Percentiles rank a stretch among this genome's conserved stretches.
These are phyloP conservation scores for Donacobius atricapilla DNA, from an alignment of 2,113 vertebrate genomes.

Conservation along the genomic window DNA sequence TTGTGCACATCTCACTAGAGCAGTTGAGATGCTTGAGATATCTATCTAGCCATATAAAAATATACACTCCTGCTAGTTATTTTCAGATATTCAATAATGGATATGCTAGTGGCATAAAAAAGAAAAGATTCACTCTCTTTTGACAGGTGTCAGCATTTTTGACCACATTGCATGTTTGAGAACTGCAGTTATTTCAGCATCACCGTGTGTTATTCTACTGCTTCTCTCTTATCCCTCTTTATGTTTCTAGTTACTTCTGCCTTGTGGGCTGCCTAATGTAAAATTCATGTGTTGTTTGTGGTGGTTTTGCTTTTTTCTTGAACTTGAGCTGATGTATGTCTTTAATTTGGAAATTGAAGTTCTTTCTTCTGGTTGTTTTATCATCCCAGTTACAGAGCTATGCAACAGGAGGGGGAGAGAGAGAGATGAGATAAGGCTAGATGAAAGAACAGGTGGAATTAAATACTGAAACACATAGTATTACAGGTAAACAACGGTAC, in stretches of 20 bases:
- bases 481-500: not conserved
- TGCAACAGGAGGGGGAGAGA: not conserved
- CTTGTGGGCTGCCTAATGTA: not conserved
- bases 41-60: not conserved
- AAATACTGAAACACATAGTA: not conserved
- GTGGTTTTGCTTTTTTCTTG: not conserved
- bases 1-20: not conserved
- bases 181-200: not conserved
- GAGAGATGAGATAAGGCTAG: not conserved
- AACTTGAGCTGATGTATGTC: not conserved
- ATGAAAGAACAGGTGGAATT: not conserved
- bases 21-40: not conserved
- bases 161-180: not conserved
- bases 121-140: not conserved
- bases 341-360: not conserved
- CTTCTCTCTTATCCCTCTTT: not conserved
- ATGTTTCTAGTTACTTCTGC: not conserved
- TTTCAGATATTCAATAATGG: not conserved
- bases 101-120: not conserved
- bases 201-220: not conserved
- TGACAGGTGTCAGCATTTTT: not conserved
- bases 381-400: not conserved
- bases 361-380: not conserved
- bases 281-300: not conserved
- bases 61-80: not conserved